A percentile compares a stretch with the other conserved stretches of the same genome.
Evolutionary conservation across 2,113 vertebrate species (phyloP).

Genomic region (Lanius collurio): DNA sequence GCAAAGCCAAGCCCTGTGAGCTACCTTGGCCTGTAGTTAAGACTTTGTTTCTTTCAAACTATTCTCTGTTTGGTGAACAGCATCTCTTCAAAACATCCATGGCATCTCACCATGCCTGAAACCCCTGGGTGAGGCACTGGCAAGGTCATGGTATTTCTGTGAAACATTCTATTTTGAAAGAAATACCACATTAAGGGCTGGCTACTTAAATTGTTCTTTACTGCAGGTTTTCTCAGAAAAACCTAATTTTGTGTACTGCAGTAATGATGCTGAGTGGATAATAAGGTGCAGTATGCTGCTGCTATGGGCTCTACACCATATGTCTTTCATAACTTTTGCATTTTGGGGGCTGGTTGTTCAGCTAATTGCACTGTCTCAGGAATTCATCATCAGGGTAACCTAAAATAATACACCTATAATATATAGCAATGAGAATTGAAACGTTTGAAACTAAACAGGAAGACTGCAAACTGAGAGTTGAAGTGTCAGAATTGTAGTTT

Average conservation of each 20-base stretch:
- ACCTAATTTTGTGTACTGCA: constrained; percentile 41
- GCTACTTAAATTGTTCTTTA: constrained; percentile 21
- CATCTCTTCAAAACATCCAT: neutral
- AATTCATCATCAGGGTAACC: constrained; percentile 44
- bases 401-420: constrained; percentile 37
- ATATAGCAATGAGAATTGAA: neutral
- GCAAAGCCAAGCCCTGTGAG: neutral
- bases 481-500: constrained; percentile 4
- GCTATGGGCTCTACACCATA: constrained; percentile 67
- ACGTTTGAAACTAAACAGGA: neutral
- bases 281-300: constrained; percentile 71
- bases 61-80: neutral
- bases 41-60: neutral
- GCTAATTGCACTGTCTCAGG: constrained; percentile 42
- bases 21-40: neutral
- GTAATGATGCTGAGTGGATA: constrained; percentile 80
- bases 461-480: neutral
- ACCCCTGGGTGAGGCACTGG: neutral
- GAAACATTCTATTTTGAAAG: neutral
- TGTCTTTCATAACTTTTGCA: constrained; percentile 68
- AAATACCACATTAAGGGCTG: neutral
- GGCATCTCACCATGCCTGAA: neutral
- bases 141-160: neutral
- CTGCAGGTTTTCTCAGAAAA: constrained; percentile 44
- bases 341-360: constrained; percentile 62